Evolutionary conservation across 2,797 vertebrate species (phyloP).

Genomic region (Geotria australis): DNA sequence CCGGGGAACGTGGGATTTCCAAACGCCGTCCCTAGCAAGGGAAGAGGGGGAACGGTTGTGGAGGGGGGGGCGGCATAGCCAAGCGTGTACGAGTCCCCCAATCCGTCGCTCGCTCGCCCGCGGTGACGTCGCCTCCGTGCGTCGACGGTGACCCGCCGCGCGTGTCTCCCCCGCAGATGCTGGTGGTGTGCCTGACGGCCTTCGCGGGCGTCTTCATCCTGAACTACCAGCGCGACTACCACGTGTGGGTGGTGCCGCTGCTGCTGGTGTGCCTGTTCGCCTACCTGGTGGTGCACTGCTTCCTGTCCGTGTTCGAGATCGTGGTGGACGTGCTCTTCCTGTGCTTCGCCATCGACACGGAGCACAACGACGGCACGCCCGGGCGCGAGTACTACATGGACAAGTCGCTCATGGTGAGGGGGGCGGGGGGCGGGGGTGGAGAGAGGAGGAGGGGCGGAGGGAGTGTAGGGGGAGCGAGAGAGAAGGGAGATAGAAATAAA

Average conservation of each 20-base stretch:
- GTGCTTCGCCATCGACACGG: conserved; percentile 21
- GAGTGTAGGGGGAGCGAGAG: too few relatives aligned
- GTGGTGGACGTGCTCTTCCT: conserved; percentile 15
- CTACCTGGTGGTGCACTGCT: conserved; percentile 17
- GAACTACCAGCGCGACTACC: conserved; percentile 18
- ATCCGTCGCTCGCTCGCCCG: too few relatives aligned
- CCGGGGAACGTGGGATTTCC: too few relatives aligned
- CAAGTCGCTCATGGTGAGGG: conserved; percentile 19
- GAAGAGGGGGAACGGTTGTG: too few relatives aligned
- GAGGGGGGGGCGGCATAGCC: too few relatives aligned
- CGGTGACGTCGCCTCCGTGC: too few relatives aligned
- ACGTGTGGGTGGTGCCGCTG: conserved; percentile 19
- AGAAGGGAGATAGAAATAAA: too few relatives aligned
- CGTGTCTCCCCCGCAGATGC: conserved; percentile 9
- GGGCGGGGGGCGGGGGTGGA: background rate
- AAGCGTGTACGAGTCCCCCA: too few relatives aligned
- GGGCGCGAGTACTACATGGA: conserved; percentile 24
- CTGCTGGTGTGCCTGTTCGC: conserved; percentile 18
- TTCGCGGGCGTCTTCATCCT: conserved; percentile 30
- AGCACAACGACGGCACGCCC: conserved; percentile 21
- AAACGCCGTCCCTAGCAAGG: too few relatives aligned
- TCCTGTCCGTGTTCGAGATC: conserved; percentile 22
- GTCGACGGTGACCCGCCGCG: too few relatives aligned
- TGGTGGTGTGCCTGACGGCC: conserved; percentile 21
- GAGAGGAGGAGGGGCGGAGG: too few relatives aligned